Evolutionary conservation across 2,113 vertebrate genomes (phyloP).

Genomic region (Suncus etruscus): DNA sequence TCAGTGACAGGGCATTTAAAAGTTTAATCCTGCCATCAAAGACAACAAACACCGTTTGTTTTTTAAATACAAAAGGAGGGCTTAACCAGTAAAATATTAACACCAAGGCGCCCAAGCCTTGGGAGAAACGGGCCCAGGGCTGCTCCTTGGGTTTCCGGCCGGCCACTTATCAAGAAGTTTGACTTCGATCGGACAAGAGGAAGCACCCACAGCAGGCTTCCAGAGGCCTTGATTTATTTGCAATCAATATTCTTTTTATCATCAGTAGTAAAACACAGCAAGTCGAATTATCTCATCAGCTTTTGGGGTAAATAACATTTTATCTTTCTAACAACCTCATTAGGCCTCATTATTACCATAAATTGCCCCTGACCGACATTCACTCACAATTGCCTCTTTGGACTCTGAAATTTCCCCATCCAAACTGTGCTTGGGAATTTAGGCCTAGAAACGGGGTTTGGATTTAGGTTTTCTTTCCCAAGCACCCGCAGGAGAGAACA

Average conservation of each 20-base stretch:
- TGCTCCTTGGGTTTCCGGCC: slow-evolving; percentile 33
- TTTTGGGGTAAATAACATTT: slow-evolving; percentile 90
- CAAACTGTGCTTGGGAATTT: neutral
- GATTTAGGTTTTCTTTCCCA: neutral
- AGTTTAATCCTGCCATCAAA: slow-evolving; percentile 59
- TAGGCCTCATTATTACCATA: slow-evolving; percentile 88
- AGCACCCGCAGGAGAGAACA: neutral
- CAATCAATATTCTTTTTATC: slow-evolving; percentile 92
- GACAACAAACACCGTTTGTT: neutral
- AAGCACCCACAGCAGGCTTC: slow-evolving; percentile 83
- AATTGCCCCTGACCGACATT: slow-evolving; percentile 75
- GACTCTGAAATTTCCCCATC: slow-evolving; percentile 41
- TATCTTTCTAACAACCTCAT: slow-evolving; percentile 89
- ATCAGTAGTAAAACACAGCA: slow-evolving; percentile 89
- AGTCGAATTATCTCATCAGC: slow-evolving; percentile 90
- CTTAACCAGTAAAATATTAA: slow-evolving; percentile 84
- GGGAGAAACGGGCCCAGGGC: slow-evolving; percentile 42
- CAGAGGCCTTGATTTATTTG: slow-evolving; percentile 88
- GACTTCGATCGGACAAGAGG: slow-evolving; percentile 83
- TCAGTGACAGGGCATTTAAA: slow-evolving; percentile 66
- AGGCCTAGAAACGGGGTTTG: slow-evolving; percentile 42
- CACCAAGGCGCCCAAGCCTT: slow-evolving; percentile 32
- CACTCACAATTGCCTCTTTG: slow-evolving; percentile 77
- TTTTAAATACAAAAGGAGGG: slow-evolving; percentile 54
- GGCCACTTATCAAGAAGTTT: slow-evolving; percentile 83